Base-by-base conservation (phyloP, 2,797 vertebrate species). In the Myotis findleyi region DNA sequence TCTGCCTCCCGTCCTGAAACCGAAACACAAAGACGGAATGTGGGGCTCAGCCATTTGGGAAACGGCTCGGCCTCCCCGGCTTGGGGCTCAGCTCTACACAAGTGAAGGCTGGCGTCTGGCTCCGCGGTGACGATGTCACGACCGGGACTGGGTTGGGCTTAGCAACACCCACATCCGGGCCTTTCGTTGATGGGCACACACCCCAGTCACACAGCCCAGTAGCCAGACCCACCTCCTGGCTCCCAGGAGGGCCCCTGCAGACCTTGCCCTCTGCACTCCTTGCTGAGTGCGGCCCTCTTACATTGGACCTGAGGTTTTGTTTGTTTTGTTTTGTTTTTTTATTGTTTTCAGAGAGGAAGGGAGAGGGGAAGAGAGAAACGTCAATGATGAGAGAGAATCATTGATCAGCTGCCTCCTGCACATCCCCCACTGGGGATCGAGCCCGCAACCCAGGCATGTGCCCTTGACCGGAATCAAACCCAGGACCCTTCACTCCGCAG, bases 211-310 rank as follows among this genome's bases (percentile, higher is more conserved):
- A 38, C 59, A 62, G 71, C 21, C n/a, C 53, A 1, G 9, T 6
- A 41, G 55, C 36, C 57, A 79, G 44, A 13, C n/a, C 7, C 16
- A 14, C 41, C 64, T 44, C 49, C n/a, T 5, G 23, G 11, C 55
- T 80, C 11, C 12, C 5, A 3, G 20, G 30, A 68, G 10, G 59
- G 18, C 2, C 17, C 53, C 25, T 13, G 8, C 20, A 38, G 49
- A 14, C 20, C 44, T 2, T 0, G 9, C 36, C 23, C 11, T 83
- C 49, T 3, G 10, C 9, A 1, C 30, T 25, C 17, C 13, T 53
- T 6, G 33, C 36, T 27, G 38, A 41, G 27, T 38, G 20, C 2
- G 0, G 3, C 36, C 38, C 13, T 30, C 38, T 30, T 27, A 6
- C 62, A 16, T 5, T 2, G 13, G 4, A 38, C 44, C 36, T 25